Conservation (phyloP, 2,888 invertebrate genomes). For the Ichneumon xanthorius region DNA sequence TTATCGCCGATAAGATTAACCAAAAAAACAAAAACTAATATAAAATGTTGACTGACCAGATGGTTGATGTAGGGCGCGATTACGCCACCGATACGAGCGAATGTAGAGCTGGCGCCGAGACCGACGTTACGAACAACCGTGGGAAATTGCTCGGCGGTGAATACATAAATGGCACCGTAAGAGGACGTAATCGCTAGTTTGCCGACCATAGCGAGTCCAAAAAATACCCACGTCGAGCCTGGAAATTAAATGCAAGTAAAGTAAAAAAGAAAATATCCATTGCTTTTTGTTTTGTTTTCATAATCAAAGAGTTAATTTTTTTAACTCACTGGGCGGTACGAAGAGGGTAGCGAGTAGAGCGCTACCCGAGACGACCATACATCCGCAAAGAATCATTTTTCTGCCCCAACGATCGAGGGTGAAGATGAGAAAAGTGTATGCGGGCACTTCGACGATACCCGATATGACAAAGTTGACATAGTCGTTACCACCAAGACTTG, state of each 20-base stretch:
- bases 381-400: slow-evolving; percentile 89
- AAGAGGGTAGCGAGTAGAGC: slow-evolving; percentile 87
- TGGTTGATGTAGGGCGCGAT: slow-evolving; percentile 88
- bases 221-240: slow-evolving; percentile 87
- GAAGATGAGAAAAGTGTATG: slow-evolving; percentile 88
- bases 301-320: background rate
- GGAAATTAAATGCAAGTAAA: slow-evolving; percentile 68
- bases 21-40: background rate
- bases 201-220: slow-evolving; percentile 89
- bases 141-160: slow-evolving; percentile 91
- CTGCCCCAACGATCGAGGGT: slow-evolving; percentile 90
- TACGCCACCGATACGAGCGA: slow-evolving; percentile 88
- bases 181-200: slow-evolving; percentile 91
- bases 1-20: slow-evolving; percentile 5
- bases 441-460: slow-evolving; percentile 92
- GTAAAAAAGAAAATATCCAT: slow-evolving; percentile 24
- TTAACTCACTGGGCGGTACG: slow-evolving; percentile 86
- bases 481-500: slow-evolving; percentile 90
- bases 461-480: slow-evolving; percentile 91
- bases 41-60: slow-evolving; percentile 83
- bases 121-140: slow-evolving; percentile 90
- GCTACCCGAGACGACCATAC: slow-evolving; percentile 88
- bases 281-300: background rate
- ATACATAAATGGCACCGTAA: slow-evolving; percentile 91
- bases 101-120: slow-evolving; percentile 88